phyloP scores from a whole-genome alignment of 2,113 vertebrate genomes.

The Hylia prasina region DNA sequence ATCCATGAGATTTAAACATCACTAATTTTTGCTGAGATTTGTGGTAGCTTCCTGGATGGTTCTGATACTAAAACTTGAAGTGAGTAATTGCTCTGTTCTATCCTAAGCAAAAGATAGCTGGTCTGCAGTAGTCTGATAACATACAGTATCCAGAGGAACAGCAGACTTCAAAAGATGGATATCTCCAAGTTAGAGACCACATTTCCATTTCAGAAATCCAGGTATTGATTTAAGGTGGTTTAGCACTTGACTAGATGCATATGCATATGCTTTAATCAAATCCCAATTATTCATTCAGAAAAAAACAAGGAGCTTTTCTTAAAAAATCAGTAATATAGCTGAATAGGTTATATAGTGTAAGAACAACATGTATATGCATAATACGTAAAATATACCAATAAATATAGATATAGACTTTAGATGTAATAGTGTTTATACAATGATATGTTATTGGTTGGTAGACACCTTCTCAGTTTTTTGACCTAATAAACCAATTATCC shows the following conservation, averaged over 20 bases:
- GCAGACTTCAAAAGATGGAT: neutral
- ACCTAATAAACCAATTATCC: neutral
- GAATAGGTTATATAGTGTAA: neutral
- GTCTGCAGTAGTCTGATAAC: neutral
- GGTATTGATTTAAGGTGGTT: neutral
- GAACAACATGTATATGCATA: neutral
- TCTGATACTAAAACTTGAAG: neutral
- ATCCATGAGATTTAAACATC: neutral
- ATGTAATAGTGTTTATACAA: neutral
- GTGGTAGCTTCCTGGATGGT: neutral
- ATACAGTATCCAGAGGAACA: neutral
- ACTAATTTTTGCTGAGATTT: neutral
- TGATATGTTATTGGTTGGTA: neutral
- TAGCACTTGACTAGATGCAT: fast-evolving
- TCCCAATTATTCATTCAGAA: neutral
- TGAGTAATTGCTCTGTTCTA: neutral
- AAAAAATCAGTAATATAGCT: neutral
- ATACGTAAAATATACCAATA: neutral
- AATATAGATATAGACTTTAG: neutral
- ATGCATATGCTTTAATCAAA: neutral
- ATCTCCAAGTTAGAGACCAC: neutral
- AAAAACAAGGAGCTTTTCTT: neutral
- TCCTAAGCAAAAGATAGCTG: neutral
- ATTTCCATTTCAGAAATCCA: neutral
- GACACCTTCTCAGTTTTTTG: neutral